These are phyloP conservation scores for Echinarachnius parma DNA, from an alignment of 53 echinoderm and acorn worm genomes.

Conservation along the genomic window DNA sequence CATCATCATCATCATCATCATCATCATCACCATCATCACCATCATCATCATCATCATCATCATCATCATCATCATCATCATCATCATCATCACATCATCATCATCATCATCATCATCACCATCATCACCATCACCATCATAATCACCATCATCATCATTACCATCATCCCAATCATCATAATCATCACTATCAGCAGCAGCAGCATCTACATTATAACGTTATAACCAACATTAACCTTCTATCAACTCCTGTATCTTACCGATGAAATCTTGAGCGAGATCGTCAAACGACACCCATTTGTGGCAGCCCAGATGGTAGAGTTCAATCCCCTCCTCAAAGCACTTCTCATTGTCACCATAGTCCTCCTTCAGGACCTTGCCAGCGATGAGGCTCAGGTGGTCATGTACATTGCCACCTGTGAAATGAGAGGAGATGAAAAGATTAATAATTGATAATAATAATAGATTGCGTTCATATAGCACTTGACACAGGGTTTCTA, in stretches of 20 bases:
- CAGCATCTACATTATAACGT: neutral
- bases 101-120: slow-evolving; percentile 43
- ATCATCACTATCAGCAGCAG: neutral
- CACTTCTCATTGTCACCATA: slow-evolving; percentile 63
- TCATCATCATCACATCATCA: slow-evolving; percentile 48
- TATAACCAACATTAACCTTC: neutral
- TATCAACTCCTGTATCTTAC: slow-evolving; percentile 51
- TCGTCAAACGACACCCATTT: slow-evolving; percentile 66
- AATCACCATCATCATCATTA: neutral
- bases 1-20: slow-evolving; percentile 48
- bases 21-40: slow-evolving; percentile 39
- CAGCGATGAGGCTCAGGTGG: slow-evolving; percentile 20
- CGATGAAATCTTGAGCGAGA: slow-evolving; percentile 58
- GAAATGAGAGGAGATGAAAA: neutral
- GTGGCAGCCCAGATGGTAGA: slow-evolving; percentile 82
- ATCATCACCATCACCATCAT: slow-evolving; percentile 17
- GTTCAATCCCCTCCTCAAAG: slow-evolving; percentile 68
- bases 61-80: slow-evolving; percentile 18
- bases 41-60: slow-evolving; percentile 14
- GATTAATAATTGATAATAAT: neutral
- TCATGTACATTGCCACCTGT: slow-evolving; percentile 83
- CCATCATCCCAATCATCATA: neutral
- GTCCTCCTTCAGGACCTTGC: neutral
- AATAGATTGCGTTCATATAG: no score
- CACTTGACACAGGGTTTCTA: no score